Percentiles rank a stretch among this genome's conserved stretches.
phyloP scores from a whole-genome alignment of 2,113 vertebrate genomes.

The Vidua chalybeata region DNA sequence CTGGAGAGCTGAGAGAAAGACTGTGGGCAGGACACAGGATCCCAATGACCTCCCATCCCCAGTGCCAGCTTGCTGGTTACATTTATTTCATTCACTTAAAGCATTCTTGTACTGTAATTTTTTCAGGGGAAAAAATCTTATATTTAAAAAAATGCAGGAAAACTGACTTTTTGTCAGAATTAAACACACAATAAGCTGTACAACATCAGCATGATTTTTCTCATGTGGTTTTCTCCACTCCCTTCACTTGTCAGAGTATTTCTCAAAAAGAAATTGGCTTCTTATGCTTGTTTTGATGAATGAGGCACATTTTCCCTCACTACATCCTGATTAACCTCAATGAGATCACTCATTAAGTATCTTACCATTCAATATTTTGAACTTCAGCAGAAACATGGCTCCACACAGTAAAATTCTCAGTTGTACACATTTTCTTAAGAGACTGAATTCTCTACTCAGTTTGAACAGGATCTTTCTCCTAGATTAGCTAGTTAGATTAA shows the following conservation, averaged over 20 bases:
- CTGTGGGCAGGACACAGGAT: rapidly evolving
- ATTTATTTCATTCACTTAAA: neutral
- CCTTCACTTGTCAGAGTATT: neutral
- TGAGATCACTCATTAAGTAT: neutral
- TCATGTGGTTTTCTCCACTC: neutral
- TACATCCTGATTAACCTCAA: neutral
- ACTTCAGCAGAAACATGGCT: neutral
- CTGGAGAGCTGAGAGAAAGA: rapidly evolving
- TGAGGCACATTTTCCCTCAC: neutral
- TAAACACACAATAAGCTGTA: neutral
- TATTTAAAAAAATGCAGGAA: neutral
- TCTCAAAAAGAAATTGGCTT: neutral
- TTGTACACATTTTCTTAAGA: neutral
- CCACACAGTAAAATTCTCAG: neutral
- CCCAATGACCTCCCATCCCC: rapidly evolving
- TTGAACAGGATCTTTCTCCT: neutral
- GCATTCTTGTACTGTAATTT: neutral
- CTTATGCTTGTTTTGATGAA: neutral
- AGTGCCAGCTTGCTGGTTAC: neutral
- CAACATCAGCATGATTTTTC: neutral
- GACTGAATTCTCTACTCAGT: neutral
- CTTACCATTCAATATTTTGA: neutral
- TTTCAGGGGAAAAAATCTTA: neutral
- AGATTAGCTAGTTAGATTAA: neutral
- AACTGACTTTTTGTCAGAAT: neutral